phyloP scores from a whole-genome alignment of 2,888 invertebrate species.

The Tromatobia lineatoria region DNA sequence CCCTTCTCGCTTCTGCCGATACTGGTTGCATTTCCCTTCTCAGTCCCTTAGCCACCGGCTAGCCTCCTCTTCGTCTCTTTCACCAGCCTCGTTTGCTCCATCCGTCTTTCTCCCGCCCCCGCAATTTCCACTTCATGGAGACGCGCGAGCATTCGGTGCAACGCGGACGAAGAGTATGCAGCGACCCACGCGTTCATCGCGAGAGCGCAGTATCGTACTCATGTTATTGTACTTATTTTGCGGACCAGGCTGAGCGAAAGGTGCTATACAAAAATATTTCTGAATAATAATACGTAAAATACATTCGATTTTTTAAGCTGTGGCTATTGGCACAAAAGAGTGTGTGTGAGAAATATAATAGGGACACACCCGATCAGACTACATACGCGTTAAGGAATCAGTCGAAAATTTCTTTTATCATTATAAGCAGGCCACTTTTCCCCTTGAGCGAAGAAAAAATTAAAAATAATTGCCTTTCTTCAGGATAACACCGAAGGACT shows the following conservation, averaged over 20 bases:
- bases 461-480: too few relatives aligned
- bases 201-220: background rate
- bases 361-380: too few relatives aligned
- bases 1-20: conserved; percentile 45
- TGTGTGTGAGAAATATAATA: too few relatives aligned
- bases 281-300: background rate
- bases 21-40: conserved; percentile 59
- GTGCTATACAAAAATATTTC: background rate
- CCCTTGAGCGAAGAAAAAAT: too few relatives aligned
- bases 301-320: background rate
- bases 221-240: background rate
- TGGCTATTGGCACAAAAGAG: background rate
- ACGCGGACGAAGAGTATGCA: conserved; percentile 12
- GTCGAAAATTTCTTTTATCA: too few relatives aligned
- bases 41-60: conserved; percentile 38
- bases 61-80: conserved; percentile 27
- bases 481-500: too few relatives aligned
- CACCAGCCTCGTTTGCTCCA: conserved; percentile 41
- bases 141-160: conserved; percentile 19
- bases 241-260: background rate
- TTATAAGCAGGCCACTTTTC: too few relatives aligned
- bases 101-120: conserved; percentile 59
- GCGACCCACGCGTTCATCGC: conserved; percentile 39
- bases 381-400: too few relatives aligned
- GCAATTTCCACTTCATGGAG: conserved; percentile 53